Conservation (phyloP, 23 tunicate species). For the Halocynthia aurantium region DNA sequence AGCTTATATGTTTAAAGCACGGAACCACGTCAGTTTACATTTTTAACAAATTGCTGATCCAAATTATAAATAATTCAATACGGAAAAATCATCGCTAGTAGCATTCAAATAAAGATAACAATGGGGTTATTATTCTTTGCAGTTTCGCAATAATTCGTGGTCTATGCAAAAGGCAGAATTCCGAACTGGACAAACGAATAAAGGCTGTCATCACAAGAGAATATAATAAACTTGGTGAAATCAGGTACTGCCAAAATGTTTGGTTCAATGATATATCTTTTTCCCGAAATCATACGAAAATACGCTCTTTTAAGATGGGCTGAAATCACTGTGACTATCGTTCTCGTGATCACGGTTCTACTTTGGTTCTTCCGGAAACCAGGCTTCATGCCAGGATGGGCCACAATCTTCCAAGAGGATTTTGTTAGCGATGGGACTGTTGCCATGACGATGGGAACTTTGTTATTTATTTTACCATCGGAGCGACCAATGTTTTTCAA, state of each 20-base stretch:
- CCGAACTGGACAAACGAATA: slow-evolving; percentile 20
- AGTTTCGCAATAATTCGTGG: neutral
- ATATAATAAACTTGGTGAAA: slow-evolving; percentile 20
- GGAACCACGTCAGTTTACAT: no score
- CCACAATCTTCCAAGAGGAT: slow-evolving; percentile 14
- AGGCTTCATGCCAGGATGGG: slow-evolving; percentile 49
- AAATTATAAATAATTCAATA: no score
- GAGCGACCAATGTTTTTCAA: slow-evolving; percentile 21
- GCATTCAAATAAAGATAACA: neutral
- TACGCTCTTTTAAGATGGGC: slow-evolving; percentile 13
- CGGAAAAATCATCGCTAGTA: no score
- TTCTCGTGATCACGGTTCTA: slow-evolving; percentile 20
- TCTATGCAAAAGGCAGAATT: neutral
- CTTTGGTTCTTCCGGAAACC: slow-evolving; percentile 49
- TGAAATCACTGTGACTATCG: slow-evolving; percentile 13
- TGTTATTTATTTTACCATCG: slow-evolving; percentile 26
- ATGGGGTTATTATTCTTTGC: neutral
- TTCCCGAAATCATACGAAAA: neutral
- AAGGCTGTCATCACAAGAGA: slow-evolving; percentile 5
- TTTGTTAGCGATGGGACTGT: slow-evolving; percentile 38
- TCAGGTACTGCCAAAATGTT: neutral
- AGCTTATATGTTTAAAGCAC: no score
- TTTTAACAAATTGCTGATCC: no score
- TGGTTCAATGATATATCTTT: neutral
- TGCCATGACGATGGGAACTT: slow-evolving; percentile 23